phyloP scores from a whole-genome alignment of 2,888 invertebrate species.

The Chromoteleia sp. region DNA sequence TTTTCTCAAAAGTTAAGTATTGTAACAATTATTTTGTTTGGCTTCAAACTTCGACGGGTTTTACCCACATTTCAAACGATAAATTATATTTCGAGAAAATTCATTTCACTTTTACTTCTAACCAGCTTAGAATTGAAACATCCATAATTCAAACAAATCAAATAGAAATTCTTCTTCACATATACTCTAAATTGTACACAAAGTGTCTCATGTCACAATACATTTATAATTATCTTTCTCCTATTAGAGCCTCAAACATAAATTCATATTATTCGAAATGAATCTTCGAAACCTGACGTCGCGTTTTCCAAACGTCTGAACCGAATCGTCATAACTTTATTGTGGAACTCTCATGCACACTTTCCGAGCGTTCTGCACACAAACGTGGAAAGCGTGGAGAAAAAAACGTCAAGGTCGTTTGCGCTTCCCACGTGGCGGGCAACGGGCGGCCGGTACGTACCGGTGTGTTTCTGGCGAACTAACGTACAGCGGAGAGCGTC shows the following conservation, averaged over 20 bases:
- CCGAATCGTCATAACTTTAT: constrained; percentile 19
- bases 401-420: constrained; percentile 81
- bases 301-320: neutral
- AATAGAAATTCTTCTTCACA: constrained; percentile 7
- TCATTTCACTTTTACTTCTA: constrained; percentile 5
- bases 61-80: too few relatives aligned
- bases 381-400: constrained; percentile 65
- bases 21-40: too few relatives aligned
- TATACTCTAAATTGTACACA: too few relatives aligned
- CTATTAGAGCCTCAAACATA: too few relatives aligned
- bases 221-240: too few relatives aligned
- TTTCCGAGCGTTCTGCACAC: constrained; percentile 44
- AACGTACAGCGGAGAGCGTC: constrained; percentile 29
- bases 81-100: neutral
- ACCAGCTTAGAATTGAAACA: neutral
- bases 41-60: too few relatives aligned
- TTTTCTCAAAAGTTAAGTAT: too few relatives aligned
- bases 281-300: too few relatives aligned
- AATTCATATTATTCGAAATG: too few relatives aligned
- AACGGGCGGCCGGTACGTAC: constrained; percentile 56
- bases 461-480: constrained; percentile 67
- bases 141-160: neutral
- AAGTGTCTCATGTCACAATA: too few relatives aligned
- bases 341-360: constrained; percentile 2
- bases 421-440: constrained; percentile 77